Evolutionary conservation across 1,140 invertebrate genomes (phyloP).

Genomic region (Rhopalosiphum padi): DNA sequence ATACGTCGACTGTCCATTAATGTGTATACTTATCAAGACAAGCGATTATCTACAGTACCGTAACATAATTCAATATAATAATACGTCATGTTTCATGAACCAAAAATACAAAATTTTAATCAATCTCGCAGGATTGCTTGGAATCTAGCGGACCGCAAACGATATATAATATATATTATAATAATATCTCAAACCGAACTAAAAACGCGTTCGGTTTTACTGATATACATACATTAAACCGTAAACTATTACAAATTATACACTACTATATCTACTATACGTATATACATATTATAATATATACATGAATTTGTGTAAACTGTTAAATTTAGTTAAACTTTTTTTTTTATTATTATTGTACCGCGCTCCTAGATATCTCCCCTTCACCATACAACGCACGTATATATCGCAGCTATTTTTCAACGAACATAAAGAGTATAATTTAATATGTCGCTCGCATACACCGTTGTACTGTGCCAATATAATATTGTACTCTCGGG

Average conservation of each 20-base stretch:
- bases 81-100: neutral
- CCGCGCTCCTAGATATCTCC: neutral
- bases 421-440: neutral
- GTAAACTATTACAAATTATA: slow-evolving; percentile 14
- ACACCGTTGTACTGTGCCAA: neutral
- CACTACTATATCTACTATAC: neutral
- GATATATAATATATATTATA: neutral
- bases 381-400: neutral
- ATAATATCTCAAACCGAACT: neutral
- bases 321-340: neutral
- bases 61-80: neutral
- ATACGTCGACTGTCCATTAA: neutral
- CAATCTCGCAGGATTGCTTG: neutral
- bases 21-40: neutral
- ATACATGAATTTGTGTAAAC: neutral
- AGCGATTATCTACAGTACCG: neutral
- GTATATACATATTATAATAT: neutral
- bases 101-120: neutral
- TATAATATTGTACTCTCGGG: neutral
- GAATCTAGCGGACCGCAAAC: neutral
- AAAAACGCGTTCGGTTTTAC: neutral
- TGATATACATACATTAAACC: neutral
- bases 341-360: neutral
- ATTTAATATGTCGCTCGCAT: neutral
- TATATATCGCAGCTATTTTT: neutral